Conservation (phyloP, 64 coral and sea anemone genomes). For the Exaiptasia diaphana region DNA sequence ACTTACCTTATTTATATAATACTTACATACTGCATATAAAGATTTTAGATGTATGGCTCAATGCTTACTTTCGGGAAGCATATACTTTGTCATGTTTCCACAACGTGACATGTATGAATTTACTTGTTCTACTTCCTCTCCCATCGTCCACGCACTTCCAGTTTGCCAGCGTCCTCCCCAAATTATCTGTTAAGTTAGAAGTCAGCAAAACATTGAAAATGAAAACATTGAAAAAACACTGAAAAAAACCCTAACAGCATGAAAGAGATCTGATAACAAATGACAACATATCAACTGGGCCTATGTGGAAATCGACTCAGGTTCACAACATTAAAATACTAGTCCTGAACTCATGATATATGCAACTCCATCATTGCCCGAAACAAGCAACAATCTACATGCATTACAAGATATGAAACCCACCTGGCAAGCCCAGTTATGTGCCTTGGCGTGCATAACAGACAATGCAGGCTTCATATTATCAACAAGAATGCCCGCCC, state of each 20-base stretch:
- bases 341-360: too few relatives aligned
- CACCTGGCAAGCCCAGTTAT: conserved; percentile 67
- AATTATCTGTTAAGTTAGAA: conserved; percentile 50
- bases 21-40: too few relatives aligned
- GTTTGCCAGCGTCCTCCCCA: conserved; percentile 73
- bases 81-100: conserved; percentile 62
- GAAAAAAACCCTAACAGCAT: background rate
- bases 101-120: conserved; percentile 58
- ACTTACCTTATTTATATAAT: too few relatives aligned
- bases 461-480: conserved; percentile 66
- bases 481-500: conserved; percentile 2
- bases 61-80: conserved; percentile 64
- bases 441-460: conserved; percentile 68
- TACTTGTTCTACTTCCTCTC: conserved; percentile 75
- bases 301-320: too few relatives aligned
- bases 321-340: too few relatives aligned
- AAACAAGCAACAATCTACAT: too few relatives aligned
- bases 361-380: too few relatives aligned
- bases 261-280: background rate
- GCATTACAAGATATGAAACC: too few relatives aligned
- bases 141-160: conserved; percentile 56
- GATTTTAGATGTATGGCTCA: too few relatives aligned
- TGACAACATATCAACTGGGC: background rate
- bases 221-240: too few relatives aligned
- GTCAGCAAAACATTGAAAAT: background rate